Conservation (phyloP, 2,888 invertebrate genomes). For the Tribolium freemani region DNA sequence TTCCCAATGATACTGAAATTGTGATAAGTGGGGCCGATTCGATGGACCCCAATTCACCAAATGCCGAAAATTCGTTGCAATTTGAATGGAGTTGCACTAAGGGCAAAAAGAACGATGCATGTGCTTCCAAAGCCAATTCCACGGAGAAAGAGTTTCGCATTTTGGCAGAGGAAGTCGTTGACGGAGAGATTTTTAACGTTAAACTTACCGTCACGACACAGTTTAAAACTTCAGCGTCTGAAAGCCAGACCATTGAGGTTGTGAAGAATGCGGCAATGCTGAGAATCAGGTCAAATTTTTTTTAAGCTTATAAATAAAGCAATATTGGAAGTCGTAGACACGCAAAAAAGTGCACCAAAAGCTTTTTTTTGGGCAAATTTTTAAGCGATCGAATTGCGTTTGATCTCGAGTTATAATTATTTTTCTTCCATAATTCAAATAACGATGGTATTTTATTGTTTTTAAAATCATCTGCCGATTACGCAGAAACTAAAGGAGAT, state of each 20-base stretch:
- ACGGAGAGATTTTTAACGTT: not conserved
- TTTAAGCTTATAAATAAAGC: too few relatives aligned
- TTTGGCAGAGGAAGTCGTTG: not conserved
- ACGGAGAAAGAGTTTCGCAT: not conserved
- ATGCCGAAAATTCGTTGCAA: not conserved
- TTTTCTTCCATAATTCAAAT: too few relatives aligned
- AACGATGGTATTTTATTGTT: too few relatives aligned
- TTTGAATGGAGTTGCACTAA: not conserved
- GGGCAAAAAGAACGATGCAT: not conserved
- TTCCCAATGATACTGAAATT: not conserved
- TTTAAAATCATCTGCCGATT: too few relatives aligned
- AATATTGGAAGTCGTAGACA: too few relatives aligned
- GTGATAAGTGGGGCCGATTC: not conserved
- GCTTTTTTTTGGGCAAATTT: too few relatives aligned
- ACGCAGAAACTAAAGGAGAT: too few relatives aligned
- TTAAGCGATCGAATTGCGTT: too few relatives aligned
- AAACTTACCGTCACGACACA: not conserved
- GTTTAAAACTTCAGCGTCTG: not conserved
- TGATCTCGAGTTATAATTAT: too few relatives aligned
- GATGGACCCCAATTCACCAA: not conserved
- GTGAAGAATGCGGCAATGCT: not conserved
- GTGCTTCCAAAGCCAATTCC: not conserved
- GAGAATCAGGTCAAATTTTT: too few relatives aligned
- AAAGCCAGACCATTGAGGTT: too few relatives aligned
- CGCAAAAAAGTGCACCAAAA: too few relatives aligned